Base-by-base conservation (phyloP, 2,113 vertebrate species). In the Ammodytes dubius region DNA sequence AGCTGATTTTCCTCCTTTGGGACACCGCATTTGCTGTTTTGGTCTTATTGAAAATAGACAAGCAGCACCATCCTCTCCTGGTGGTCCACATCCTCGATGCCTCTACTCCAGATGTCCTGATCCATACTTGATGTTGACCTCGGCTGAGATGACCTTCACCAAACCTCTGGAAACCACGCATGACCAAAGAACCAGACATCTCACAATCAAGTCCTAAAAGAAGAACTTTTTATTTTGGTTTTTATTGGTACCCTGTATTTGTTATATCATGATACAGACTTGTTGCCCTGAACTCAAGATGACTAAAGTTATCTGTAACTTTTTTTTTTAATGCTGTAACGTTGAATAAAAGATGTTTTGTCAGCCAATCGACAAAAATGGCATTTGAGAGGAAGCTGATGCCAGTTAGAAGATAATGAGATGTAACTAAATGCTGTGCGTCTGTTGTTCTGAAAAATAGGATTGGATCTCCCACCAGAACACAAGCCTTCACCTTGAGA, bases 401-500 rank as follows among this genome's bases (percentile, higher is more conserved):
- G 2, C 12, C 37, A 43, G 14, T 49, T 43, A 15, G 37, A 37
- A 60, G 82, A 93, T 96, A 11, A 50, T 9, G 9, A 10, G 5
- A 2, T 14, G 3, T 40, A 3, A 47, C 35, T 81, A 90, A 96
- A 95, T 95, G 6, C 93, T 96, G 9, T 79, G 27, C 2, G 40
- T 86, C 9, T 89, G 45, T 93, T 71, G 60, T 86, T 88, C 88
- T 81, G 46, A 61, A 70, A 47, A 42, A 53, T 87, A 99, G 98
- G 95, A 97, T 57, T 99, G 98, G 98, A 95, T 98, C 80, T 88
- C 95, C 76, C 98, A 99, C 89, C 97, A 98, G 94, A 97, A 98
- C 88, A 95, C 94, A 47, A 91, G 85, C 12, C 82, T 95, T 37
- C 98, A 99, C 86, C 95, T 98, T 14, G 95, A 96, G 68, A 97